Evolutionary conservation across 2,797 vertebrate species (phyloP), one percentile per base, ranked within the genome.

Genomic region (Gambelia wislizenii): DNA sequence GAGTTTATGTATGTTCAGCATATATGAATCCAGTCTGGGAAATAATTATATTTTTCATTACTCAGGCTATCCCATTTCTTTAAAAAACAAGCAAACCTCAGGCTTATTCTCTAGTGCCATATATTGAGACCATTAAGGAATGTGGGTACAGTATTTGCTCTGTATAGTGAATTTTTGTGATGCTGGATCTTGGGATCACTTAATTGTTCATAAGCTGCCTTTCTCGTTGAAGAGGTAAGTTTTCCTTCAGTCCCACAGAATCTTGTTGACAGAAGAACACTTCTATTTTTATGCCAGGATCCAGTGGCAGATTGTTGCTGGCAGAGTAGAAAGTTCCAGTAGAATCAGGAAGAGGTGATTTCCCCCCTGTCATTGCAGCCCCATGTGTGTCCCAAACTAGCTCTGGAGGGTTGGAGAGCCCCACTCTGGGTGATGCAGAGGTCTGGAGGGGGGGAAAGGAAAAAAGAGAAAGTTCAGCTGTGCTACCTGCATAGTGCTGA

Each of bases 31-130:
- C 56, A 87, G 77, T 92, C 91, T 92, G 93, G 92, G 69, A 92
- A 87, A 94, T 89, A 82, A 67, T 91, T 92, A 47, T 84, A 87
- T 95, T 92, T 69, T 91, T 87, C 52, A 54, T 89, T 92, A 88
- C 83, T 94, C 76, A 56, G 90, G 89, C 85, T 94, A 90, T 89
- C 61, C 39, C 8, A 56, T 85, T 42, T 76, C 49, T 80, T 87
- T 8, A 91, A 87, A 56, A 92, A 92, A 54, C 92, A 84, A 90
- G 0, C 4, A n/a, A 87, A 74, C 49, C 79, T 88, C 86, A 87
- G 76, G 42, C 82, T 88, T 85, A 44, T 92, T 92, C 85, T 93
- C 92, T 90, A 87, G 93, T 96, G 96, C 96, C 95, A 96, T 94
- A 93, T 93, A 36, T 77, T 92, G 83, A 89, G 92, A 91, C 88